Base-by-base conservation (phyloP, 2,888 invertebrate species). In the Pristionchus mayeri region DNA sequence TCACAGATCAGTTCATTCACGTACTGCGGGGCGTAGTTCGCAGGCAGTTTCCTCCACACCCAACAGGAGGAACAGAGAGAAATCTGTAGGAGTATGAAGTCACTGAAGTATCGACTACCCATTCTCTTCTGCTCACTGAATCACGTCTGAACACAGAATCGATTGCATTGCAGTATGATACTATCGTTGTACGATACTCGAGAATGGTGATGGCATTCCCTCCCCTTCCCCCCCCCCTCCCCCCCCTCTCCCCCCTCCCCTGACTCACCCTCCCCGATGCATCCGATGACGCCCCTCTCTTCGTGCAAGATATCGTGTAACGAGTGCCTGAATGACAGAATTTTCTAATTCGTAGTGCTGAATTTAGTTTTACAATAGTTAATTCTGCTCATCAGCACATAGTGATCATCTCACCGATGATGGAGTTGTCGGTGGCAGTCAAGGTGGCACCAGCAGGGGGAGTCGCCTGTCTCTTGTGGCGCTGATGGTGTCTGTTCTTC, bases 1-100 rank as follows among this genome's bases (percentile, higher is more conserved):
- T 86, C 85, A 71, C 87, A 87, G 21, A 76, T 79, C 48, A 86
- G 54, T 84, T 85, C 84, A 71, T 87, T 87, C 54, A 87, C 54
- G 60, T 79, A 87, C 27, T 60, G 75, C 1, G 87, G 87, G 27
- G 82, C 67, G 37, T 85, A 86, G 21, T 85, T 60, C n/a, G 21
- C 48, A 0, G 83, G 85, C 13, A 87, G 79, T n/a, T 57, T 81
- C 13, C 87, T 13, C 84, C 83, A 84, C 0, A 71, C 84, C 87
- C 87, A 87, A 44, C 87, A 87, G 0, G 67, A 75, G 0, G 63
- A 82, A 76, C 87, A 87, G 24, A 87, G 81, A 3, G 60, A 54
- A 2, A 85, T 60, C 48, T 67, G 50, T 0, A 48, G 34, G 2
- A 11, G 4, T 34, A 63, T 1, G 24, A n/a, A 40, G 11, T 71